Percentiles rank a stretch among this genome's conserved stretches.
Evolutionary conservation across 2,888 invertebrate species (phyloP).

Genomic region (Leucozona laternaria): DNA sequence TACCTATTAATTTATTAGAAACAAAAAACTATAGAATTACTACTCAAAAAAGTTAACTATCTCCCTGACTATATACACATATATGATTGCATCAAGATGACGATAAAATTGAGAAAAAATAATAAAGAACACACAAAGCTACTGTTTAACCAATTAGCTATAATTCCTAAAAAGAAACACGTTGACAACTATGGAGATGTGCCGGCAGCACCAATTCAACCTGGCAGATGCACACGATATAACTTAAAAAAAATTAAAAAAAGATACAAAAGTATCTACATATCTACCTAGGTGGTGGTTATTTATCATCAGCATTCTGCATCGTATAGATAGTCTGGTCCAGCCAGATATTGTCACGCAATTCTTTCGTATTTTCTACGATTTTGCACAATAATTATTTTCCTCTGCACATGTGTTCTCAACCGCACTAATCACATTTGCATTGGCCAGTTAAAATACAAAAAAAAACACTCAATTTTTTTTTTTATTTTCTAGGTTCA

Average conservation of each 20-base stretch:
- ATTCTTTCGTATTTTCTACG: neutral
- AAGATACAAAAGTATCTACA: neutral
- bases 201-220: neutral
- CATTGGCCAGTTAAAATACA: neutral
- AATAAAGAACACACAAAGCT: neutral
- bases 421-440: neutral
- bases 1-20: no score
- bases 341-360: conserved; percentile 10
- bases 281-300: neutral
- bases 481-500: neutral
- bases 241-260: neutral
- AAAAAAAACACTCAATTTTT: neutral
- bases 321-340: conserved; percentile 2
- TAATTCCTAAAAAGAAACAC: neutral
- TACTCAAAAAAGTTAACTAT: no score
- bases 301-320: neutral
- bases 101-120: neutral
- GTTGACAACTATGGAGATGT: neutral
- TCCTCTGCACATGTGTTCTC: neutral
- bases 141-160: neutral
- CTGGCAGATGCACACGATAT: neutral
- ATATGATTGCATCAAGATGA: neutral
- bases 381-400: conserved; percentile 7
- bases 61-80: no score
- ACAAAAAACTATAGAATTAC: no score